Percentiles rank a stretch among this genome's conserved stretches.
Evolutionary conservation across 37 sponge, comb jelly and placozoan genomes (phyloP).

Genomic region (Halisarca cf. caerulea): DNA sequence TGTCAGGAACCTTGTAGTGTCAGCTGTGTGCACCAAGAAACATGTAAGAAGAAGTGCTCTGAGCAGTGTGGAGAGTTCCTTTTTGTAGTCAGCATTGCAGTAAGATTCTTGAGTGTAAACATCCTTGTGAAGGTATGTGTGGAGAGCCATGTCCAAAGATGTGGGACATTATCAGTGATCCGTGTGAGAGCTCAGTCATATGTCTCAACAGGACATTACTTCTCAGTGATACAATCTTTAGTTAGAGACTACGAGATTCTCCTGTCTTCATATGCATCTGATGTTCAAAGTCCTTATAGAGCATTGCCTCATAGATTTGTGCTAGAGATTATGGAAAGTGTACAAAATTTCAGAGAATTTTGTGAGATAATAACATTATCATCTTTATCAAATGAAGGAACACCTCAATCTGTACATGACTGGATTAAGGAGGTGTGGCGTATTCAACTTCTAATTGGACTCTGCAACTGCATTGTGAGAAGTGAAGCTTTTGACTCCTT

Average conservation of each 20-base stretch:
- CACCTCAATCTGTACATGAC: conserved; percentile 10
- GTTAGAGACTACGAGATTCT: too few relatives aligned
- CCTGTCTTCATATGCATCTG: too few relatives aligned
- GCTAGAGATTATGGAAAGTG: too few relatives aligned
- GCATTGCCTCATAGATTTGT: too few relatives aligned
- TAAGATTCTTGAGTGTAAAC: conserved; percentile 55
- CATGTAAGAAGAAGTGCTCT: conserved; percentile 51
- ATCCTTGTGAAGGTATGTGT: conserved; percentile 71
- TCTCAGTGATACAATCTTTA: too few relatives aligned
- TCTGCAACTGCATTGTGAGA: not conserved
- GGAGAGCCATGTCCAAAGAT: conserved; percentile 70
- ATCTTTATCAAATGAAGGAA: too few relatives aligned
- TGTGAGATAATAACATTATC: too few relatives aligned
- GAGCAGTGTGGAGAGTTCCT: conserved; percentile 63
- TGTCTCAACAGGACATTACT: conserved; percentile 17
- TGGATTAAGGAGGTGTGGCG: conserved; percentile 15
- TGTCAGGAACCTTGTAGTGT: not conserved
- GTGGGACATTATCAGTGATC: conserved; percentile 10
- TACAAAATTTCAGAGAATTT: too few relatives aligned
- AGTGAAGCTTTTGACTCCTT: too few relatives aligned
- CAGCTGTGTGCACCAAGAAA: not conserved
- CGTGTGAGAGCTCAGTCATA: not conserved
- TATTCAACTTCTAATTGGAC: not conserved
- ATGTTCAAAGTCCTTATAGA: too few relatives aligned
- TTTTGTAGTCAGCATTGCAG: conserved; percentile 59